Base-by-base conservation (phyloP, 53 echinoderm and acorn worm species). In the Zoroaster sp. region DNA sequence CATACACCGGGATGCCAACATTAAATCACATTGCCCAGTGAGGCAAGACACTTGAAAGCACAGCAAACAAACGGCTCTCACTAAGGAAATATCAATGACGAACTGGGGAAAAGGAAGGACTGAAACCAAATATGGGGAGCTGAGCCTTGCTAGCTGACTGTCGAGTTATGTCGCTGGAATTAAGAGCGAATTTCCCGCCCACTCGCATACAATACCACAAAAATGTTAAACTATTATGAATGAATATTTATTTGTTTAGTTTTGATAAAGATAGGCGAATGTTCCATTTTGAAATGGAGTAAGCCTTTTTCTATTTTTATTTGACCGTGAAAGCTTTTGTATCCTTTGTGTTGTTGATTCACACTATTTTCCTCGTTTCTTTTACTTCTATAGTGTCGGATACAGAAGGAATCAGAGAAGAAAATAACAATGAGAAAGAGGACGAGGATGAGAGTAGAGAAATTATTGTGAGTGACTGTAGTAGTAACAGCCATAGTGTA, bases 351-450 rank as follows among this genome's bases (percentile, higher is more conserved):
- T n/a, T n/a, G 63, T 59, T 59, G 7, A 28, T 59, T 59, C 10
- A 59, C 28, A 44, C 45, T 44, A n/a, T n/a, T n/a, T 32, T 43
- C 15, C 12, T 75, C 40, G 20, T 44, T 30, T 76, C 51, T 39
- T n/a, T 54, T 14, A 40, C 23, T 15, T 70, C 70, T 72, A 17
- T 51, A 79, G 89, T 79, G 49, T 78, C 79, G 10, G 88, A 88
- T 67, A 31, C 21, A 13, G 88, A 88, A 34, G 88, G 66, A 30
- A 78, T 69, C 40, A 69, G 79, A 44, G 89, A 89, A 49, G 89
- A 89, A 52, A 88, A 88, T 69, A 89, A 89, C n/a, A 89, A 89
- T 18, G 80, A 89, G 69, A 89, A 89, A 67, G 89, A 89, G 12
- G 80, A 80, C 37, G 71, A 80, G 4, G 89, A 89, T 38, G 89